phyloP scores from a whole-genome alignment of 2,113 vertebrate species.

The Plotosus lineatus region DNA sequence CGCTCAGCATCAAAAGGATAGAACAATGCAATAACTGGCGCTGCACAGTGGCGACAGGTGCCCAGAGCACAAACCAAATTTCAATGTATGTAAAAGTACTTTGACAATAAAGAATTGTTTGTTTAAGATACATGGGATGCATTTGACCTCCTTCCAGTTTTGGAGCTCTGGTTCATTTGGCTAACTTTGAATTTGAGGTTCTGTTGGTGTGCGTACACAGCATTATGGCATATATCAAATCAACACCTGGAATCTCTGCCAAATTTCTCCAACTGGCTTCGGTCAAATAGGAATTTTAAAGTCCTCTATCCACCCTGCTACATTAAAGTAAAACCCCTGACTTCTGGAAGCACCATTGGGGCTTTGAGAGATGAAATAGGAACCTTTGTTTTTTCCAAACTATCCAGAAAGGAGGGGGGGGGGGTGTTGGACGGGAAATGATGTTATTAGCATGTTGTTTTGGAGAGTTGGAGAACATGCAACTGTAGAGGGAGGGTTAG shows the following conservation, averaged over 20 bases:
- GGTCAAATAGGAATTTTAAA: slow-evolving; percentile 58
- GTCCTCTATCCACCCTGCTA: slow-evolving; percentile 43
- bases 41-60: too few species aligned
- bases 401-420: slow-evolving; percentile 48
- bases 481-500: slow-evolving; percentile 24
- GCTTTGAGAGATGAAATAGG: slow-evolving; percentile 63
- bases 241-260: slow-evolving; percentile 68
- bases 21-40: too few species aligned
- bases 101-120: too few species aligned
- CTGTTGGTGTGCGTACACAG: slow-evolving; percentile 56
- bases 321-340: slow-evolving; percentile 59
- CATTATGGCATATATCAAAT: slow-evolving; percentile 68
- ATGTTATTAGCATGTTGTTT: slow-evolving; percentile 45
- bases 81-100: too few species aligned
- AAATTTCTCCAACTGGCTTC: slow-evolving; percentile 56
- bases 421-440: slow-evolving; percentile 49
- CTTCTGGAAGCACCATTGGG: slow-evolving; percentile 55
- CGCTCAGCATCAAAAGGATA: too few species aligned
- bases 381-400: slow-evolving; percentile 68
- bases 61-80: too few species aligned
- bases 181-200: slow-evolving; percentile 39
- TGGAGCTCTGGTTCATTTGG: slow-evolving; percentile 40
- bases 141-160: slow-evolving; percentile 14
- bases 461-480: slow-evolving; percentile 38
- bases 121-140: slow-evolving; percentile 12